Conservation (phyloP, 1,140 invertebrate species). For the Cydia amplana region DNA sequence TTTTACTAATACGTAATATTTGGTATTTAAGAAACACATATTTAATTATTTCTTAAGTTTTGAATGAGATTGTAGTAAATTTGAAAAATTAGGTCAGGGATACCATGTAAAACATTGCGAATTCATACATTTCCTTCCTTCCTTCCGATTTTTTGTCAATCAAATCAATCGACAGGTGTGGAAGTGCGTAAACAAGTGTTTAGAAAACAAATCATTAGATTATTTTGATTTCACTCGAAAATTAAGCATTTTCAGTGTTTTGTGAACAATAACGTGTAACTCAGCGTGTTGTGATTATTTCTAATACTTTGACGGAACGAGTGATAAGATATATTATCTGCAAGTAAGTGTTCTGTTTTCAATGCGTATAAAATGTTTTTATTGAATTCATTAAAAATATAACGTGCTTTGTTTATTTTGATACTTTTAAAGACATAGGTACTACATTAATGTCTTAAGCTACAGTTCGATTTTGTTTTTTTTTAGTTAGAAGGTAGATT, state of each 20-base stretch:
- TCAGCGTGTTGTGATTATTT: conserved; percentile 4
- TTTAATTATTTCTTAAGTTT: not conserved
- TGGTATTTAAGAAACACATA: not conserved
- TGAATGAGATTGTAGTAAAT: not conserved
- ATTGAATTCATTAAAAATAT: not conserved
- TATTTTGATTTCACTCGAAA: conserved; percentile 9
- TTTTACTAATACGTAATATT: too few relatives aligned
- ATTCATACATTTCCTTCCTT: conserved; percentile 30
- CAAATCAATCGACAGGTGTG: conserved; percentile 32
- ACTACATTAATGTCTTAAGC: not conserved
- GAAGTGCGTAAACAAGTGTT: conserved; percentile 31
- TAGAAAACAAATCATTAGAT: conserved; percentile 14
- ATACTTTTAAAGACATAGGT: not conserved
- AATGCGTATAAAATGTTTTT: conserved; percentile 20
- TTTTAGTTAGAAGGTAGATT: not conserved
- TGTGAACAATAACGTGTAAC: not conserved
- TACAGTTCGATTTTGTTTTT: not conserved
- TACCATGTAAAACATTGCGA: conserved; percentile 11
- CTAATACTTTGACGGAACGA: not conserved
- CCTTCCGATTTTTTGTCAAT: conserved; percentile 27
- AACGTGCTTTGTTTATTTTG: not conserved
- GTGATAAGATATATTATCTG: conserved; percentile 8
- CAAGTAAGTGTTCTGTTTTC: conserved; percentile 24
- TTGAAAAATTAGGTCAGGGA: not conserved
- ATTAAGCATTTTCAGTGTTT: conserved; percentile 12